Evolutionary conservation across 2,797 vertebrate species (phyloP).

Genomic region (Xenopus petersii): DNA sequence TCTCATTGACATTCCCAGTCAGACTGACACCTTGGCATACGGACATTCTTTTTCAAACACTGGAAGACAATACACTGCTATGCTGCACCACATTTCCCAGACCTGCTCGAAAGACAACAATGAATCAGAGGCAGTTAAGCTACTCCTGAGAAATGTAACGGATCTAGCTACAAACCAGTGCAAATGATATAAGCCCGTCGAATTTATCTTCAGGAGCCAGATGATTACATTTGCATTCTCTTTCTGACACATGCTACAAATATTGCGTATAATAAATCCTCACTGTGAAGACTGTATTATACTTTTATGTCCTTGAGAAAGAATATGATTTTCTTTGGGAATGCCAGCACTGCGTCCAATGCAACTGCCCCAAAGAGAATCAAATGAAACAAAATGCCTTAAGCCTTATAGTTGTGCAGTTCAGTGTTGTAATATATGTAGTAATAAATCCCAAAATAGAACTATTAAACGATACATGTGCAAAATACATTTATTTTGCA

Average conservation of each 20-base stretch:
- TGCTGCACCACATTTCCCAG: slow-evolving; percentile 47
- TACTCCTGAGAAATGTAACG: slow-evolving; percentile 50
- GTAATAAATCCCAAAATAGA: too few relatives aligned
- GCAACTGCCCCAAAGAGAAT: too few relatives aligned
- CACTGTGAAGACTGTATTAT: too few relatives aligned
- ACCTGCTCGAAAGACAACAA: slow-evolving; percentile 58
- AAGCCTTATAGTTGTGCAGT: too few relatives aligned
- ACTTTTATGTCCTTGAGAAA: too few relatives aligned
- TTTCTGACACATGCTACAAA: background rate
- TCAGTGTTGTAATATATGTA: too few relatives aligned
- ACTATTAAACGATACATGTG: too few relatives aligned
- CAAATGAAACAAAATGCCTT: too few relatives aligned
- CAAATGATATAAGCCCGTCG: slow-evolving; percentile 33
- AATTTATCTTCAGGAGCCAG: slow-evolving; percentile 28
- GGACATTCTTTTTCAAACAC: slow-evolving; percentile 53
- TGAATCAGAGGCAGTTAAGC: slow-evolving; percentile 47
- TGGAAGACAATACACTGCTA: slow-evolving; percentile 56
- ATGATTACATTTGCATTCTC: slow-evolving; percentile 35
- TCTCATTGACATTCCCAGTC: slow-evolving; percentile 69
- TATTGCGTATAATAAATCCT: too few relatives aligned
- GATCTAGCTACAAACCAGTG: slow-evolving; percentile 31
- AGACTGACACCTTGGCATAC: slow-evolving; percentile 69
- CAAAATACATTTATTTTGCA: too few relatives aligned
- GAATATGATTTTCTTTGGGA: too few relatives aligned
- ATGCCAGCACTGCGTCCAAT: too few relatives aligned